Evolutionary conservation across 2,888 invertebrate genomes (phyloP), one percentile per base, ranked within the genome.

Genomic region (Sphaerophoria taeniata): DNA sequence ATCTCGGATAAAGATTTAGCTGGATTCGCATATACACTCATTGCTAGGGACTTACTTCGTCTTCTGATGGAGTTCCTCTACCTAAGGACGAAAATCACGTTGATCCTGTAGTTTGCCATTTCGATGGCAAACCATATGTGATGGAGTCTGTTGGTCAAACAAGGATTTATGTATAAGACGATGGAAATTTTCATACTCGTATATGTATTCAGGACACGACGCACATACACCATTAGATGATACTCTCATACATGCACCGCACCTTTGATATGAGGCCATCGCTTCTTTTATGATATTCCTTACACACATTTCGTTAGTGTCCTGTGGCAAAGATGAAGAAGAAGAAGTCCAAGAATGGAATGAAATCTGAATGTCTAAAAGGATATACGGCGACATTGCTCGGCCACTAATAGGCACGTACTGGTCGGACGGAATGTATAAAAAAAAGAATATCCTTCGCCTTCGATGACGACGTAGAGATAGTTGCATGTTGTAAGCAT

Each of bases 341-440:
- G 39, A 24, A 72, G 81, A 36, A 51, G 80, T 73, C 83, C 53
- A 63, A 61, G 72, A 81, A 76, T 77, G 63, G 73, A 70, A 81
- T 73, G 74, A 76, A 85, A 81, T 85, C 81, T 85, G 85, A 81
- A 85, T 81, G 75, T 81, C 49, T 80, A 84, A 75, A 84, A 84
- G 80, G 81, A 81, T 81, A 71, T 58, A 69, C 24, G 43, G 79
- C 74, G 69, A 73, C 65, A 78, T 53, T 69, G 73, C 69, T 73
- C 47, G 73, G 63, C 78, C 74, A 83, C 85, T 85, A 85, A 85
- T 85, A 85, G 85, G 77, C 85, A 85, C 85, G 85, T 85, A 77
- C 53, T 16, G 34, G 31, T 34, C 11, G 24, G 11, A 31, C 9
- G 39, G 39, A 39, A 6, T 39, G 43, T 9, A 43, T 12, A 9